Evolutionary conservation across 2,888 invertebrate species (phyloP).

Genomic region (Pollenia angustigena): DNA sequence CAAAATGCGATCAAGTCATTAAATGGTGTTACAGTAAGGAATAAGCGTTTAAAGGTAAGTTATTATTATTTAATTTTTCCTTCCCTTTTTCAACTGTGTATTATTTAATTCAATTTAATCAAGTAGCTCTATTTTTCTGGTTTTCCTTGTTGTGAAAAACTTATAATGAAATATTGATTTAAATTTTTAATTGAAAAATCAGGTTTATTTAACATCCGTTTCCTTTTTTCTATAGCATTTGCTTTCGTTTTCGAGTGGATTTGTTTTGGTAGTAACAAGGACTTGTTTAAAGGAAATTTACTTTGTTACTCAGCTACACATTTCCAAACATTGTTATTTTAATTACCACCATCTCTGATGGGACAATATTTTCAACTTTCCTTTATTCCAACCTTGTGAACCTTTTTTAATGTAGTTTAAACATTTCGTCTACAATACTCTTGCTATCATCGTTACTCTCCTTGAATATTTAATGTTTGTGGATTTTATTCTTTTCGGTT

Average conservation of each 20-base stretch:
- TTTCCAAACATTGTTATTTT: constrained; percentile 37
- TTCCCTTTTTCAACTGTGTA: neutral
- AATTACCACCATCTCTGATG: constrained; percentile 55
- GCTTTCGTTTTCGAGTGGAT: neutral
- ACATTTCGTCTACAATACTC: constrained; percentile 22
- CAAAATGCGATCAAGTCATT: constrained; percentile 92
- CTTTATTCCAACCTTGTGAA: constrained; percentile 29
- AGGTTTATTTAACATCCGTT: constrained; percentile 63
- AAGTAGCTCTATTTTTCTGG: neutral
- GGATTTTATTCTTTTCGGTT: constrained; percentile 19
- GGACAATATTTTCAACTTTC: constrained; percentile 10
- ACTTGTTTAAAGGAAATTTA: constrained; percentile 21
- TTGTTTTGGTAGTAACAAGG: neutral
- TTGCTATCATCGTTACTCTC: constrained; percentile 15
- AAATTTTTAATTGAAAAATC: constrained; percentile 64
- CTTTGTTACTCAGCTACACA: constrained; percentile 4
- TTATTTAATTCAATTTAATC: constrained; percentile 30
- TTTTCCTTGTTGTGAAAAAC: constrained; percentile 5
- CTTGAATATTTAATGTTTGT: constrained; percentile 46
- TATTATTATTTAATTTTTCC: neutral
- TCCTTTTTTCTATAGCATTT: constrained; percentile 15
- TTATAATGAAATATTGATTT: constrained; percentile 54
- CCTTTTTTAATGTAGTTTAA: constrained; percentile 32
- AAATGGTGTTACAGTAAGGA: constrained; percentile 94
- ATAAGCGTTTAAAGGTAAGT: constrained; percentile 94